Conservation (phyloP, 2,113 vertebrate species). For the Hiodon tergisus region DNA sequence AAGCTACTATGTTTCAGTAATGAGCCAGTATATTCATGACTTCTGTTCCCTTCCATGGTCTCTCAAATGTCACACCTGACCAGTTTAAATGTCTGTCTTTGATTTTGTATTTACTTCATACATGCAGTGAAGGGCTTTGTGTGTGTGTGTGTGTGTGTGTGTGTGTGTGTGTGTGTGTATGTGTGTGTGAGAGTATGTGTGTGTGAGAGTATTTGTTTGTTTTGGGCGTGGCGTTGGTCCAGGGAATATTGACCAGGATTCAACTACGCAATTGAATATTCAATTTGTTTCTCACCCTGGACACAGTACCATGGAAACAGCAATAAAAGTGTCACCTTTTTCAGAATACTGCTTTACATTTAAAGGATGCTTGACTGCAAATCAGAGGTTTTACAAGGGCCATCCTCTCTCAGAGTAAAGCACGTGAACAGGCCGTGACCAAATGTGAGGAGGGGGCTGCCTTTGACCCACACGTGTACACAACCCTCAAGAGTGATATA, state of each 20-base stretch:
- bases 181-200: background rate
- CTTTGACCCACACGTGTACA: conserved; percentile 10
- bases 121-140: conserved; percentile 1
- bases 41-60: background rate
- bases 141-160: background rate
- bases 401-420: conserved; percentile 54
- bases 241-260: conserved; percentile 18
- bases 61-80: background rate
- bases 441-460: conserved; percentile 37
- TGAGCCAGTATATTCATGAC: conserved; percentile 8
- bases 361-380: conserved; percentile 46
- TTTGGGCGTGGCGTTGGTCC: background rate
- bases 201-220: background rate
- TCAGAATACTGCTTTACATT: conserved; percentile 56
- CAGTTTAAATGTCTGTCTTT: background rate
- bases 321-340: conserved; percentile 53
- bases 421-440: background rate
- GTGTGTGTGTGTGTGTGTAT: background rate
- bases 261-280: conserved; percentile 28
- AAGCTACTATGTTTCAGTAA: background rate
- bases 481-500: conserved; percentile 3
- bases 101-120: conserved; percentile 31
- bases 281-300: conserved; percentile 45
- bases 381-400: conserved; percentile 49
- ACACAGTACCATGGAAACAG: conserved; percentile 49